A percentile compares a stretch with the other conserved stretches of the same genome.
phyloP scores from a whole-genome alignment of 2,888 invertebrate species.

The Isoperla grammatica region DNA sequence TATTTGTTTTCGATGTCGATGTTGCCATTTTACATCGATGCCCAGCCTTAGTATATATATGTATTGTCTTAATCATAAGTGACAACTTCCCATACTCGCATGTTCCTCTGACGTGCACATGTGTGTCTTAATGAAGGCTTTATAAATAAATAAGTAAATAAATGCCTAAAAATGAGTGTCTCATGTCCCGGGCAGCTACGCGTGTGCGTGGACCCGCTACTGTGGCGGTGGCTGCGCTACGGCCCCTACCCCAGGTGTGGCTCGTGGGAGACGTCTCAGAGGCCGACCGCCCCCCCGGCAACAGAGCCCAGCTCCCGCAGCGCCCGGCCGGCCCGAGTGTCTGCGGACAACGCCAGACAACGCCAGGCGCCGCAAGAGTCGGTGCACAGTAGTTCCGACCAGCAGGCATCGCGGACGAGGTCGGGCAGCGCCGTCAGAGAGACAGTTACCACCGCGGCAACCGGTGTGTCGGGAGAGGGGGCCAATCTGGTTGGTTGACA shows the following conservation, averaged over 20 bases:
- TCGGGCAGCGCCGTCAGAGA: conserved; percentile 4
- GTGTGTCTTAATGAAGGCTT: no score
- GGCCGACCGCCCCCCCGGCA: neutral
- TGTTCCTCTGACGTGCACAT: no score
- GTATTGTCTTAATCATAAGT: no score
- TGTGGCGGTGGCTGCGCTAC: conserved; percentile 60
- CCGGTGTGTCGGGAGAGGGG: neutral
- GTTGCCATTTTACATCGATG: no score
- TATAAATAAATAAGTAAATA: no score
- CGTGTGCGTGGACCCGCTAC: conserved; percentile 56
- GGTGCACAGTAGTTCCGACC: conserved; percentile 49
- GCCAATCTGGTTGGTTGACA: no score
- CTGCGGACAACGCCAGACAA: conserved; percentile 35
- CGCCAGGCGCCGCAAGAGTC: conserved; percentile 45
- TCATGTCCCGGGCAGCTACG: no score
- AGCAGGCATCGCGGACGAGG: neutral
- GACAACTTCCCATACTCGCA: no score
- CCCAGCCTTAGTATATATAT: no score
- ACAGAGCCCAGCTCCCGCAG: neutral
- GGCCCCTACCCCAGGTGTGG: conserved; percentile 21
- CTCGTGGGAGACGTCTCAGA: neutral
- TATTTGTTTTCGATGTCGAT: no score
- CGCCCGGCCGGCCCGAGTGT: neutral
- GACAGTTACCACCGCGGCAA: conserved; percentile 7
- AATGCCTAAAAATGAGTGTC: no score